Evolutionary conservation across 1,140 invertebrate species (phyloP).

Genomic region (Drosophila quadrilineata): DNA sequence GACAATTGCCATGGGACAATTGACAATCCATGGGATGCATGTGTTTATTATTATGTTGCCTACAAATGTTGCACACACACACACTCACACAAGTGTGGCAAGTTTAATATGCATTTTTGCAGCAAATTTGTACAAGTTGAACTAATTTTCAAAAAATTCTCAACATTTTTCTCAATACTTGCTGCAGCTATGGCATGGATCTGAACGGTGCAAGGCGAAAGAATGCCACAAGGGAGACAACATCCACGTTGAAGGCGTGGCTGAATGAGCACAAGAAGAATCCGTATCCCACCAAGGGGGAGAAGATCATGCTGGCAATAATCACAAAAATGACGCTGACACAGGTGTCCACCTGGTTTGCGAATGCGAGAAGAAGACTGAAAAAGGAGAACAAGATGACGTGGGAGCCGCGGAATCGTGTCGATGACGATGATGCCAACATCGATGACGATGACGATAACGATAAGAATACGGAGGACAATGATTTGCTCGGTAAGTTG

Average conservation of each 20-base stretch:
- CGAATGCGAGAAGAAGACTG: conserved; percentile 95
- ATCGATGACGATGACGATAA: conserved; percentile 90
- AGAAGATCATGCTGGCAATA: conserved; percentile 99
- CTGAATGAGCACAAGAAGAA: conserved; percentile 99
- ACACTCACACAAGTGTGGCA: conserved; percentile 33
- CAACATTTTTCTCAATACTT: too few relatives aligned
- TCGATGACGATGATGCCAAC: conserved; percentile 94
- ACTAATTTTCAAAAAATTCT: too few relatives aligned
- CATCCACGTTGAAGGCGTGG: conserved; percentile 98
- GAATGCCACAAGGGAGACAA: conserved; percentile 98
- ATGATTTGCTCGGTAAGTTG: conserved; percentile 88
- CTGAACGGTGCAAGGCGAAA: conserved; percentile 94
- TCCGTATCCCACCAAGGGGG: conserved; percentile 98
- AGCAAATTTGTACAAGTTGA: background rate
- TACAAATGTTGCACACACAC: conserved; percentile 68
- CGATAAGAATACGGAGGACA: conserved; percentile 89
- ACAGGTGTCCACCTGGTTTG: conserved; percentile 99
- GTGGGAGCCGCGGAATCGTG: conserved; percentile 95
- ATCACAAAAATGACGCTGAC: conserved; percentile 99
- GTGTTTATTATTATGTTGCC: conserved; percentile 77
- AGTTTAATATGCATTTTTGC: conserved; percentile 9
- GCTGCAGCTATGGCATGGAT: conserved; percentile 94
- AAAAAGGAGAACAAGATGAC: conserved; percentile 99
- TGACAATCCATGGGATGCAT: conserved; percentile 37
- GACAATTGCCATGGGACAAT: conserved; percentile 12